Evolutionary conservation across 1,140 invertebrate species (phyloP), one percentile per base, ranked within the genome.

Genomic region (Aphaenogaster ashmeadi): DNA sequence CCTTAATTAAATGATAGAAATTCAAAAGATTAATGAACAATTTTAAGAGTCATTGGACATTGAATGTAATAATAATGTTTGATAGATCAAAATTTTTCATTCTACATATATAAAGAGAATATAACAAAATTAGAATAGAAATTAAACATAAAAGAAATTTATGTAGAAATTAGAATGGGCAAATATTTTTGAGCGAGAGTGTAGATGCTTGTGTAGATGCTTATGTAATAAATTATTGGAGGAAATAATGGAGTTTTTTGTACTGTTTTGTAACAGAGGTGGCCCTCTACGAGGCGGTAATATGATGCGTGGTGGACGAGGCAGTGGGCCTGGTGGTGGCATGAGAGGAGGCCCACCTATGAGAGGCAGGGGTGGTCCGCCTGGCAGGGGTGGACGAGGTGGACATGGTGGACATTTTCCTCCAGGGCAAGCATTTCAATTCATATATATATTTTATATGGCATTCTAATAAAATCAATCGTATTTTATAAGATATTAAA

Each of bases 401-500:
- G 91, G 95, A 52, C 91, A 94, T 15, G 94, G 94, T 21, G 94
- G 94, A 88, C 95, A 95, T 81, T 95, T 95, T 79, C 94, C 95
- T 78, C 92, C 94, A 69, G 93, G 95, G 94, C 95, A 94, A 87
- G 11, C 69, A 41, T 77, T 52, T 36, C n/a, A 79, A 27, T 27
- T 77, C 58, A 56, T 71, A 54, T 71, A 54, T 83, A 60, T 15
- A 9, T 6, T 33, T 81, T 50, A 44, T 44, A 74, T 15, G 56
- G 11, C 33, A 69, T 18, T n/a, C 44, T 47, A 79, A 27, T 60
- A 88, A 66, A 47, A 33, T 64, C 18, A 33, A 44, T 60, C 18
- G 41, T 50, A 47, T 54, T 67, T 67, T 67, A 1, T 21, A 52
- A 64, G 3, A 64, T 38, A 38, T 64, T 64, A 2, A 38, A n/a